These are phyloP conservation scores for Drosophila suzukii DNA, from an alignment of 1,140 invertebrate species.

Conservation along the genomic window DNA sequence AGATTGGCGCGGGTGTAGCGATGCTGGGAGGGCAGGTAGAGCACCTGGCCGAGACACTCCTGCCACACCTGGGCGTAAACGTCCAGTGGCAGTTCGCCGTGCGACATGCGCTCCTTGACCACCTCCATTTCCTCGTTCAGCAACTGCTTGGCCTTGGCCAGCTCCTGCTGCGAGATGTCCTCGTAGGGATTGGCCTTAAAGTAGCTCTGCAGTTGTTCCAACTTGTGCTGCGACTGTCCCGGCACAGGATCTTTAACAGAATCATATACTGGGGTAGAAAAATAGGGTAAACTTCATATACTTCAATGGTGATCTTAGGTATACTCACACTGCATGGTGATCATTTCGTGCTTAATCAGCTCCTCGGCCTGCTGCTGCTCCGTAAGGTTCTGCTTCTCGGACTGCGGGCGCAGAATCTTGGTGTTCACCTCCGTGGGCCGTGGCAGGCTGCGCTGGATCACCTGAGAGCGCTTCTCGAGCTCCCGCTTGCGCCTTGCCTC, in stretches of 20 bases:
- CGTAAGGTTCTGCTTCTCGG: conserved; percentile 90
- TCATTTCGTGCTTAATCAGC: conserved; percentile 98
- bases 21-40: conserved; percentile 95
- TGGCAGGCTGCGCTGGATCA: conserved; percentile 95
- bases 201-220: conserved; percentile 86
- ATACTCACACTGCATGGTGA: conserved; percentile 91
- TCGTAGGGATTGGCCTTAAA: conserved; percentile 95
- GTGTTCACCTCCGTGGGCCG: conserved; percentile 94
- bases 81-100: conserved; percentile 96
- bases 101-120: conserved; percentile 96
- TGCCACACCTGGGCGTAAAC: conserved; percentile 98
- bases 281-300: too few relatives aligned
- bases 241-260: conserved; percentile 88
- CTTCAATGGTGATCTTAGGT: too few relatives aligned
- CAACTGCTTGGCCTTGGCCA: conserved; percentile 88
- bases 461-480: conserved; percentile 92
- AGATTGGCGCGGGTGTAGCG: conserved; percentile 97
- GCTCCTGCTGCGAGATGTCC: conserved; percentile 89
- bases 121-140: conserved; percentile 94
- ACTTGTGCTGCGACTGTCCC: conserved; percentile 83
- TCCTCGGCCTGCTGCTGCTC: conserved; percentile 98
- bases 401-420: conserved; percentile 90
- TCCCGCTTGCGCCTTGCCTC: conserved; percentile 85
- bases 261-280: conserved; percentile 89
- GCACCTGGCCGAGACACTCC: conserved; percentile 95